Conservation (phyloP, 2,888 invertebrate genomes). For the Netelia melanura region DNA sequence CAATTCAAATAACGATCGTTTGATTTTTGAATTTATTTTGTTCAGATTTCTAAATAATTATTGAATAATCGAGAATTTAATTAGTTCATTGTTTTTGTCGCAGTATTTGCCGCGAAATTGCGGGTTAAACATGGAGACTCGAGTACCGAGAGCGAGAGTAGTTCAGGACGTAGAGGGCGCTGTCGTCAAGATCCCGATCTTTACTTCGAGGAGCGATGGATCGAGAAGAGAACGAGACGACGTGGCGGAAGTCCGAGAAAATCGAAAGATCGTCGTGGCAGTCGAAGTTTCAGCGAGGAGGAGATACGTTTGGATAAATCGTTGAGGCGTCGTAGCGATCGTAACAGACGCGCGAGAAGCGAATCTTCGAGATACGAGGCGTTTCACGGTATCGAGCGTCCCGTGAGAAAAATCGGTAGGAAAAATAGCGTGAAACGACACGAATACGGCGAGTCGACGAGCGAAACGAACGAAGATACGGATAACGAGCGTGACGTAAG, state of each 20-base stretch:
- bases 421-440: slow-evolving; percentile 82
- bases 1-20: not conserved
- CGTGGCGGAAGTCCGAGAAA: slow-evolving; percentile 72
- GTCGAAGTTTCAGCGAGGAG: slow-evolving; percentile 83
- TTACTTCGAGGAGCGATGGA: slow-evolving; percentile 82
- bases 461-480: slow-evolving; percentile 83
- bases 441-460: slow-evolving; percentile 85
- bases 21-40: not conserved
- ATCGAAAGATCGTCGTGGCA: slow-evolving; percentile 78
- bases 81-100: slow-evolving; percentile 37
- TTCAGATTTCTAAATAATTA: not conserved
- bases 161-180: slow-evolving; percentile 69
- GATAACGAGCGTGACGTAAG: slow-evolving; percentile 53
- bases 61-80: slow-evolving; percentile 4
- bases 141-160: slow-evolving; percentile 78
- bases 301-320: slow-evolving; percentile 85
- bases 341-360: slow-evolving; percentile 78
- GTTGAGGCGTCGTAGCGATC: slow-evolving; percentile 81
- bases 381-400: slow-evolving; percentile 70
- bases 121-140: slow-evolving; percentile 79
- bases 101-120: slow-evolving; percentile 81
- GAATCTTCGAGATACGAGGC: slow-evolving; percentile 80
- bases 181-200: slow-evolving; percentile 75
- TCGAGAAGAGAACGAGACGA: slow-evolving; percentile 78
- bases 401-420: slow-evolving; percentile 5